These are phyloP conservation scores for Salpingus planirostris DNA, from an alignment of 2,888 invertebrate species.

Conservation along the genomic window DNA sequence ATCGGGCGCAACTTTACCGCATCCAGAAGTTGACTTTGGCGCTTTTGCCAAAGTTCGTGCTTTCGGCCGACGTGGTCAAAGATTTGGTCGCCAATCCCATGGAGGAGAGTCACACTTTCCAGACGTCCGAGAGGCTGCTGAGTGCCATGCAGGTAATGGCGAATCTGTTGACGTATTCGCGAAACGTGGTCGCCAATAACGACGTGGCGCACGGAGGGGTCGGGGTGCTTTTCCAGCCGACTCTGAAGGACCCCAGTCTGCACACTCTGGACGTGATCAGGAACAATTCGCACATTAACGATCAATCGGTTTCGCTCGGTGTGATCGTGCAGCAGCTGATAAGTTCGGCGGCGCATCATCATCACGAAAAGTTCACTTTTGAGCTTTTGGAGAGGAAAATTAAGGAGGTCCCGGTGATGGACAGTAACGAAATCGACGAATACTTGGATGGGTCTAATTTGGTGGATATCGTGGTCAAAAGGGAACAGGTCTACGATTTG, in stretches of 20 bases:
- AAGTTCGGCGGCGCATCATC: constrained; percentile 47
- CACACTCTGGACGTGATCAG: constrained; percentile 20
- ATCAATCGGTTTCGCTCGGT: constrained; percentile 44
- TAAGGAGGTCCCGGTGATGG: constrained; percentile 45
- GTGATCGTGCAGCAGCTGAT: constrained; percentile 49
- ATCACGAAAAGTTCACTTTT: constrained; percentile 43
- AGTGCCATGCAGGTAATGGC: constrained; percentile 56
- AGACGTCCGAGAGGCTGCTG: constrained; percentile 40
- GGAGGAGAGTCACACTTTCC: constrained; percentile 24
- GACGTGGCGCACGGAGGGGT: constrained; percentile 46
- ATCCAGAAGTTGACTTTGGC: constrained; percentile 68
- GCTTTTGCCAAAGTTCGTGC: constrained; percentile 61
- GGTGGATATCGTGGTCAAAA: constrained; percentile 28
- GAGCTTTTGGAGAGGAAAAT: constrained; percentile 45
- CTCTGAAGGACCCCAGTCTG: constrained; percentile 37
- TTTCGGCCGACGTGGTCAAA: constrained; percentile 30
- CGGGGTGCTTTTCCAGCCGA: constrained; percentile 47
- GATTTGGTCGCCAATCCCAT: constrained; percentile 34
- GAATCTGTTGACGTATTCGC: constrained; percentile 61
- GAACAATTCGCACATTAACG: constrained; percentile 26
- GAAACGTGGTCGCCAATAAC: constrained; percentile 54
- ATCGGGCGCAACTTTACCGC: constrained; percentile 54
- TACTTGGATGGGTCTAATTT: constrained; percentile 36
- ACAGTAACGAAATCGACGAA: constrained; percentile 47
- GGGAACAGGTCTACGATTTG: constrained; percentile 40